A percentile compares a stretch with the other conserved stretches of the same genome.
Evolutionary conservation across 2,113 vertebrate genomes (phyloP).

Genomic region (Haemorhous mexicanus): DNA sequence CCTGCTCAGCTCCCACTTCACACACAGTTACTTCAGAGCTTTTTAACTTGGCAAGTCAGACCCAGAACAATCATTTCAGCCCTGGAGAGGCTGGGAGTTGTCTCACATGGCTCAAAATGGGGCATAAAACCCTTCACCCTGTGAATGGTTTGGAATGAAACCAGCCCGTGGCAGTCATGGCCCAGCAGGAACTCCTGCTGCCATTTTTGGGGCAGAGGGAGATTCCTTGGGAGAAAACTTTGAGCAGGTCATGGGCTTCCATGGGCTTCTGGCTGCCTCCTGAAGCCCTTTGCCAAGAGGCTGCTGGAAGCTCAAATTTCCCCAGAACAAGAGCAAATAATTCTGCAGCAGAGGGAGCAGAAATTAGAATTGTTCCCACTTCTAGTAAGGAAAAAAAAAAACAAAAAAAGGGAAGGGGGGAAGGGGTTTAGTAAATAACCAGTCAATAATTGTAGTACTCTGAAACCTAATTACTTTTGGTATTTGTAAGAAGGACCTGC

Average conservation of each 20-base stretch:
- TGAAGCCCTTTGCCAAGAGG: neutral
- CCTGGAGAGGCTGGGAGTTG: neutral
- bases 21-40: rapidly evolving
- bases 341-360: neutral
- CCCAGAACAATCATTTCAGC: neutral
- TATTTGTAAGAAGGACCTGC: neutral
- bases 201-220: neutral
- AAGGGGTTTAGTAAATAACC: neutral
- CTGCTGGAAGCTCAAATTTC: neutral
- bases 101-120: neutral
- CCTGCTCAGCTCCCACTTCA: neutral
- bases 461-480: neutral
- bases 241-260: neutral
- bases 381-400: neutral
- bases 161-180: rapidly evolving
- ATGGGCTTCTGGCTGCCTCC: neutral
- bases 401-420: no score
- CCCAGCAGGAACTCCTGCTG: neutral
- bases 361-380: neutral
- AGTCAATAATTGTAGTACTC: neutral
- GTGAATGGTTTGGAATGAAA: neutral
- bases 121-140: neutral
- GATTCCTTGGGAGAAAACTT: neutral
- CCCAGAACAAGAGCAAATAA: neutral
- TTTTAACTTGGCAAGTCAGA: neutral